Evolutionary conservation across 2,113 vertebrate genomes (phyloP).

Genomic region (Panthera tigris): DNA sequence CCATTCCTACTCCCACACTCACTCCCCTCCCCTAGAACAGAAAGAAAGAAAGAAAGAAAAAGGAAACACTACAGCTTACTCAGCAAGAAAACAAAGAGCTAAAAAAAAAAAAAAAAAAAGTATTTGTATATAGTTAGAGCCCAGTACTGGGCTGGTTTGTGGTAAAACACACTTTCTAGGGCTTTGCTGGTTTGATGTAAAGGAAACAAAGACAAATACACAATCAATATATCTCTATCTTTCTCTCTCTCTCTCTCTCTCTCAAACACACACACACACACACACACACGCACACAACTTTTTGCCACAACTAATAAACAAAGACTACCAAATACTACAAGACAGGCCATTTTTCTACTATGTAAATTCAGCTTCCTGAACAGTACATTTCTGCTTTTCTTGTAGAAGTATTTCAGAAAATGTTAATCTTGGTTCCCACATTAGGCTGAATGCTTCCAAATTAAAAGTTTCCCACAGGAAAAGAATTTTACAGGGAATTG

Average conservation of each 20-base stretch:
- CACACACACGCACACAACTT: conserved; percentile 4
- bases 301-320: conserved; percentile 67
- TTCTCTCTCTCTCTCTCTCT: neutral
- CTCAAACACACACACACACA: neutral
- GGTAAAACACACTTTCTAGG: conserved; percentile 57
- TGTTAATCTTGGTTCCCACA: conserved; percentile 82
- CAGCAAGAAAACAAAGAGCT: conserved; percentile 50
- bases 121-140: neutral
- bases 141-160: neutral
- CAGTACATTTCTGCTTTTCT: conserved; percentile 79
- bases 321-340: conserved; percentile 63
- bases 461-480: conserved; percentile 82
- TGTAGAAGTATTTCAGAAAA: conserved; percentile 79
- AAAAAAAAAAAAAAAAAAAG: neutral
- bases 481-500: conserved; percentile 59
- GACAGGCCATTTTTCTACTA: conserved; percentile 70
- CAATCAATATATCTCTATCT: neutral
- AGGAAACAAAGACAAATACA: conserved; percentile 58
- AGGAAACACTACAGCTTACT: conserved; percentile 52
- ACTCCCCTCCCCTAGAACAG: neutral
- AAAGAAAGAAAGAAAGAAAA: neutral
- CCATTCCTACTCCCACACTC: neutral
- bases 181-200: conserved; percentile 32
- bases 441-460: conserved; percentile 78
- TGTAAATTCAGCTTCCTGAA: conserved; percentile 79